Evolutionary conservation across 2,888 invertebrate genomes (phyloP).

Genomic region (Pristionchus exspectatus): DNA sequence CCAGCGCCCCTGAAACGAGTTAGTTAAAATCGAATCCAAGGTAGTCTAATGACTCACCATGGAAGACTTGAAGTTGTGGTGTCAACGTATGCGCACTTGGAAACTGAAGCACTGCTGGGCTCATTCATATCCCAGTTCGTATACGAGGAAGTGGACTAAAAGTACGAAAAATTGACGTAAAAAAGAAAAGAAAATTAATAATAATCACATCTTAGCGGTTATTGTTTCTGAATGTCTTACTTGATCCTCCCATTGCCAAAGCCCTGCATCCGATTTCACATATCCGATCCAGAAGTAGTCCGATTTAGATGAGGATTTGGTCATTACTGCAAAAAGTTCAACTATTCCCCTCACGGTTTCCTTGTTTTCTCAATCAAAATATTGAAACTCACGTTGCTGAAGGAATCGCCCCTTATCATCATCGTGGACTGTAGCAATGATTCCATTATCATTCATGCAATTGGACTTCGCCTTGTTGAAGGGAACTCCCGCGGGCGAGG

Average conservation of each 20-base stretch:
- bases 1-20: neutral
- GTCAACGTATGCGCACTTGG: neutral
- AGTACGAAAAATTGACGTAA: too few species aligned
- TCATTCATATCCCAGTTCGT: neutral
- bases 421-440: neutral
- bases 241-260: neutral
- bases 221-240: neutral
- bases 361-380: too few species aligned
- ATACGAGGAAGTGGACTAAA: neutral
- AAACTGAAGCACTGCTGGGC: neutral
- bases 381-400: neutral
- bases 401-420: neutral
- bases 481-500: neutral
- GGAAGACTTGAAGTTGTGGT: too few species aligned
- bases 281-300: neutral
- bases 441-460: neutral
- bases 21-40: too few species aligned
- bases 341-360: neutral
- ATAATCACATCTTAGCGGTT: too few species aligned
- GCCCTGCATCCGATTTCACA: neutral
- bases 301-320: neutral
- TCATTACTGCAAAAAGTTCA: too few species aligned
- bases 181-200: too few species aligned
- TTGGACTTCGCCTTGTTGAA: neutral
- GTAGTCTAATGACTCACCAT: too few species aligned